These are phyloP conservation scores for Myiozetetes cayanensis DNA, from an alignment of 2,113 vertebrate species.

Conservation along the genomic window DNA sequence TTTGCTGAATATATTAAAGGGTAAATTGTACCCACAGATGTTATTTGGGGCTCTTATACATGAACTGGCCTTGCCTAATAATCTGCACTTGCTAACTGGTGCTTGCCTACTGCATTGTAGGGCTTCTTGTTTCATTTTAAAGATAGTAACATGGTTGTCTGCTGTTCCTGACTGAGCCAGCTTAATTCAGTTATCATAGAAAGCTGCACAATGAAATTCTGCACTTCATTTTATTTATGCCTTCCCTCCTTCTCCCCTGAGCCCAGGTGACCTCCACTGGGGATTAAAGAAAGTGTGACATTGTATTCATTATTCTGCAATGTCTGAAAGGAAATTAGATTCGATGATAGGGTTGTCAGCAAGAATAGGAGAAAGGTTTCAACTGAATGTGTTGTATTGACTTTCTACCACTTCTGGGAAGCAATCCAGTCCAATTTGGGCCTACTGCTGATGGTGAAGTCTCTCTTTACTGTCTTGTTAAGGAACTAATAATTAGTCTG, in stretches of 20 bases:
- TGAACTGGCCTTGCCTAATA: neutral
- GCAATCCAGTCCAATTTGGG: neutral
- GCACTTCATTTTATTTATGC: neutral
- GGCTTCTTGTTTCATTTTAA: neutral
- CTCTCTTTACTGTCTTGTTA: neutral
- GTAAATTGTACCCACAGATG: fast-evolving
- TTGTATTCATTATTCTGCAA: neutral
- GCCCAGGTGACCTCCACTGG: neutral
- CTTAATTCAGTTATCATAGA: neutral
- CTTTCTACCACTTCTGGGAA: constrained; percentile 8
- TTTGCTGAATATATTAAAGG: neutral
- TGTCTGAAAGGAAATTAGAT: constrained; percentile 19
- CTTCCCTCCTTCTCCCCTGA: neutral
- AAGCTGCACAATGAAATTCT: neutral
- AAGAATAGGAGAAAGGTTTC: neutral
- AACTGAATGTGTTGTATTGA: neutral
- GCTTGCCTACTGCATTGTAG: neutral
- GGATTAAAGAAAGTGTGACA: neutral
- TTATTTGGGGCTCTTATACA: neutral
- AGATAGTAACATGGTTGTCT: neutral
- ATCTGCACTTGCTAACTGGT: neutral
- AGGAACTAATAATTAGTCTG: neutral
- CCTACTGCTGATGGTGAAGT: neutral
- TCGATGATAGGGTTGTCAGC: constrained; percentile 7
- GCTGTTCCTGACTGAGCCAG: neutral